phyloP scores from a whole-genome alignment of 1,140 invertebrate species.

The Trichomalopsis sarcophagae region DNA sequence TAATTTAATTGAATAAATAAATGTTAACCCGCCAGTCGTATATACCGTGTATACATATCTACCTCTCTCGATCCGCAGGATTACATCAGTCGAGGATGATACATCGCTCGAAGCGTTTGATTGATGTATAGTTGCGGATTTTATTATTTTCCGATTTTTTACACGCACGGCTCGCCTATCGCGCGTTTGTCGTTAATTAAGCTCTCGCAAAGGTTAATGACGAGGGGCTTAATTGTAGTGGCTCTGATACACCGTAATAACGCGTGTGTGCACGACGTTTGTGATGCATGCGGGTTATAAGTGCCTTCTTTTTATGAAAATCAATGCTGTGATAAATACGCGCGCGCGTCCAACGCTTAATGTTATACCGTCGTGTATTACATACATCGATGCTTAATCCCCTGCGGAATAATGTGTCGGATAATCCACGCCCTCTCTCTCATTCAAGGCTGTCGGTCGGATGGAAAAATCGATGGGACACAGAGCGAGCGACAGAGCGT shows the following conservation, averaged over 20 bases:
- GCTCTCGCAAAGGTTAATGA: not conserved
- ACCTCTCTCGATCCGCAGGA: not conserved
- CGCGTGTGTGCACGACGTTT: not conserved
- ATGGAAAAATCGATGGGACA: not conserved
- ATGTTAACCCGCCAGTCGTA: not conserved
- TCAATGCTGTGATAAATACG: no score
- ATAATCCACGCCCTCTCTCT: not conserved
- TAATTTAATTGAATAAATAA: constrained; percentile 40
- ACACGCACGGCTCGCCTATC: not conserved
- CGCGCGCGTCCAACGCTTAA: not conserved
- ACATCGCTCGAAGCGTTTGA: not conserved
- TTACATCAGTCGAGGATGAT: not conserved
- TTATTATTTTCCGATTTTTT: not conserved
- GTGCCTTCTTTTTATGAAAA: not conserved
- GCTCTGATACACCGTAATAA: not conserved
- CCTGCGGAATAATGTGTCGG: not conserved
- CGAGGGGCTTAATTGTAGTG: no score
- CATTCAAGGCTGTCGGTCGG: not conserved
- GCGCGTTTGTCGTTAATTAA: not conserved
- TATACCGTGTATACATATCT: not conserved
- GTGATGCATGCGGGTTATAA: not conserved
- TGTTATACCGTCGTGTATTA: not conserved
- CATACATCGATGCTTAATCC: not conserved
- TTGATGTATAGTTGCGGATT: not conserved
- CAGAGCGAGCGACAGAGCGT: not conserved